A percentile compares a stretch with the other conserved stretches of the same genome.
These are phyloP conservation scores for Sebastes hopkinsi DNA, from an alignment of 2,797 vertebrate species.

Conservation along the genomic window DNA sequence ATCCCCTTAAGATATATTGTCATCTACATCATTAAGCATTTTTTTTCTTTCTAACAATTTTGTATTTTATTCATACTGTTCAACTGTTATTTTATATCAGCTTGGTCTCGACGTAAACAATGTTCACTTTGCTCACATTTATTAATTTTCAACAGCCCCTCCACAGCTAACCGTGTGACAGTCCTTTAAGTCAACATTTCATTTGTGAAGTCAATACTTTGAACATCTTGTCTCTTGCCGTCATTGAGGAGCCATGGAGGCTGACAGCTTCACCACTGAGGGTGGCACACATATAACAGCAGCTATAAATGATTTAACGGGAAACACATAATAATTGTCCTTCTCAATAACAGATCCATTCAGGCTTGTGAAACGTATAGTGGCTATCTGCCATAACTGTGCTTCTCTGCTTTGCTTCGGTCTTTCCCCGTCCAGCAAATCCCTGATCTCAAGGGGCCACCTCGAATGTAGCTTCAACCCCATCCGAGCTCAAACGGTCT, in stretches of 20 bases:
- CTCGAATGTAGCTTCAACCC: neutral
- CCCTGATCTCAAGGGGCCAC: conserved; percentile 27
- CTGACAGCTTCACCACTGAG: conserved; percentile 44
- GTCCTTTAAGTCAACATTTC: conserved; percentile 3
- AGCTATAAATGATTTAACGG: conserved; percentile 47
- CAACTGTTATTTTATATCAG: neutral
- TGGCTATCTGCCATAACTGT: neutral
- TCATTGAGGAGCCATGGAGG: conserved; percentile 9
- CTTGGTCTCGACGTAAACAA: neutral
- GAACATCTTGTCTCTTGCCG: conserved; percentile 9
- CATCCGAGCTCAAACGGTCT: conserved; percentile 17
- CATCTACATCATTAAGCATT: accelerated
- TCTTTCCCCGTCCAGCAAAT: conserved; percentile 21
- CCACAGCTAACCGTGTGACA: neutral
- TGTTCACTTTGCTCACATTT: neutral
- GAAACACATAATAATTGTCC: conserved; percentile 33
- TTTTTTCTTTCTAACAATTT: neutral
- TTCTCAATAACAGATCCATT: conserved; percentile 31
- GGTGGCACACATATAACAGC: conserved; percentile 21
- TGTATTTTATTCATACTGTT: neutral
- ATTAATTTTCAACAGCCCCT: neutral
- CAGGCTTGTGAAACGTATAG: conserved; percentile 6
- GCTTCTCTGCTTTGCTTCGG: conserved; percentile 6
- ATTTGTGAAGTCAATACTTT: neutral
- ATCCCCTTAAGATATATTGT: neutral